Evolutionary conservation across 2,888 invertebrate genomes (phyloP).

Genomic region (Ctenicera cuprea): DNA sequence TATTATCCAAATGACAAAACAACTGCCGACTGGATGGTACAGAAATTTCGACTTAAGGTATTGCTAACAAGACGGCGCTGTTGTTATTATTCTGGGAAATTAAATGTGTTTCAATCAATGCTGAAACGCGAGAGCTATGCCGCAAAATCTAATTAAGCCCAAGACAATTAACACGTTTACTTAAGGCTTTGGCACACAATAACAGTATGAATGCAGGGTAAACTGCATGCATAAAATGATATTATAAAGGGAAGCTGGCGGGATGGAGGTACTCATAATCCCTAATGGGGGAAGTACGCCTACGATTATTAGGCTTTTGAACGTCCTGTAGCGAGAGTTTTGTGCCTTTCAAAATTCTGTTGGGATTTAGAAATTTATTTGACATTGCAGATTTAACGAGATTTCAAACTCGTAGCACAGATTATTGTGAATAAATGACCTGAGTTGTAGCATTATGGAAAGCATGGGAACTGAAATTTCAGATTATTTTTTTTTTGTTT

Average conservation of each 20-base stretch:
- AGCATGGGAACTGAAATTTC: too few relatives aligned
- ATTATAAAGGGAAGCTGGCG: conserved; percentile 23
- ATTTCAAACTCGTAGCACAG: too few relatives aligned
- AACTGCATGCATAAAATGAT: conserved; percentile 36
- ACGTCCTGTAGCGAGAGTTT: neutral
- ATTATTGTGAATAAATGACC: too few relatives aligned
- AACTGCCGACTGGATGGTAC: neutral
- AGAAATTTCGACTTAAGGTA: conserved; percentile 9
- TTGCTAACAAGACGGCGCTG: conserved; percentile 5
- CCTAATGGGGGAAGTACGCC: conserved; percentile 27
- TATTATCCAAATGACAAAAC: neutral
- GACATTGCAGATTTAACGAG: neutral
- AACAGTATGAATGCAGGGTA: conserved; percentile 20
- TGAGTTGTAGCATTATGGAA: too few relatives aligned
- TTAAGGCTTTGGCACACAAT: conserved; percentile 33
- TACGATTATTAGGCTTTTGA: conserved; percentile 26
- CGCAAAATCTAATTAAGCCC: conserved; percentile 38
- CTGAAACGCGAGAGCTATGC: conserved; percentile 23
- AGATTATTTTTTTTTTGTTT: too few relatives aligned
- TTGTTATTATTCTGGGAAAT: conserved; percentile 25
- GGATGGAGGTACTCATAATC: conserved; percentile 8
- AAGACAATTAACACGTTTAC: conserved; percentile 36
- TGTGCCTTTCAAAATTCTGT: neutral
- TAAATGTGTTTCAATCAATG: conserved; percentile 33
- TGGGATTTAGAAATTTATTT: conserved; percentile 1